Base-by-base conservation (phyloP, 2,888 invertebrate genomes). In the Zhuqinia jingwanae region DNA sequence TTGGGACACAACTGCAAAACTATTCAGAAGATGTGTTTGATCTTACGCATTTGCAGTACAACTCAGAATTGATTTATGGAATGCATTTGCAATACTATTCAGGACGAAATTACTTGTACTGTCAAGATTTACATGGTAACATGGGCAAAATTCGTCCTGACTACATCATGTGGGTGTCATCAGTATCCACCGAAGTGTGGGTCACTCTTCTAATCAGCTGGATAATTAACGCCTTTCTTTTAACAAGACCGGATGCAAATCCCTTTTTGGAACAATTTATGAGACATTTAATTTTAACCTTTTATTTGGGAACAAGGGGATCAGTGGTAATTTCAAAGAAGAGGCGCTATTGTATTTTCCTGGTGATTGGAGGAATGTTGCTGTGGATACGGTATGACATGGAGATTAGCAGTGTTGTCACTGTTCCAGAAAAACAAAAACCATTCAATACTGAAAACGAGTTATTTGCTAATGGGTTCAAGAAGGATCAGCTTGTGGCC, bases 61-160 rank as follows among this genome's bases (percentile, higher is more conserved):
- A n/a, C n/a, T n/a, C n/a, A n/a, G 20, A 50, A 6, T 36, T 36
- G 36, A 3, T 36, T 50, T 22, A 13, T n/a, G 70, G 47, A 25
- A 22, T 27, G 5, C 17, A 45, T 45, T 45, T 73, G 1, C 70
- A 73, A 47, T 73, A 73, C 17, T 73, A 25, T 27, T 25, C 70
- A 5, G 47, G 70, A 11, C 8, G 1, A 5, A 5, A 22, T 15
- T 73, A 27, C 15, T n/a, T 22, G 0, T 73, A 73, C 15, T 73
- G 47, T n/a, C 15, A 8, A 2, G 17, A 68, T 42, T 10, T 2
- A 8, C 15, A 2, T 30, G 10, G 42, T n/a, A 15, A 0, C 27
- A 15, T 1, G 11, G n/a, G 15, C 13, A 20, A 20, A 0, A 0
- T 45, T 1, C 11, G 27, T n/a, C 22, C 47, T 22, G 47, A 45